Conservation (phyloP, 2,888 invertebrate genomes). For the Drosophila kuntzei region DNA sequence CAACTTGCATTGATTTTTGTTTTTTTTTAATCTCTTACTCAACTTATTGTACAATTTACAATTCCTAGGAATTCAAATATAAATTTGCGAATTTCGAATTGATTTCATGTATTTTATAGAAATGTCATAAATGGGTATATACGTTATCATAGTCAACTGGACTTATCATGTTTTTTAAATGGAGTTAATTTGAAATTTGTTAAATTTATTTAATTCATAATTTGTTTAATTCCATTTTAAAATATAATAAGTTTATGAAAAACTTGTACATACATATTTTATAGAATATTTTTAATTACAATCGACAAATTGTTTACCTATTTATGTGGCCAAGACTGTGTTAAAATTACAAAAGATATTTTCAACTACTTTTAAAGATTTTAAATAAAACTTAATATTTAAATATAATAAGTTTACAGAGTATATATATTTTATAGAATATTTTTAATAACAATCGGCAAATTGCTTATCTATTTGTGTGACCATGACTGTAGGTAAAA, state of each 20-base stretch:
- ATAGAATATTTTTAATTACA: not conserved
- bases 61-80: not conserved
- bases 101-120: not conserved
- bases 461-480: not conserved
- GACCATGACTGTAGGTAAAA: not conserved
- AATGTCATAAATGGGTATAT: not conserved
- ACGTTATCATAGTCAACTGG: not conserved
- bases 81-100: not conserved
- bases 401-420: too few relatives aligned
- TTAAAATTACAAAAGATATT: too few relatives aligned
- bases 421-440: not conserved
- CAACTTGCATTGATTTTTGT: not conserved
- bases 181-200: not conserved
- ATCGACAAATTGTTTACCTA: not conserved
- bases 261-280: too few relatives aligned
- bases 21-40: constrained; percentile 8
- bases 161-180: not conserved
- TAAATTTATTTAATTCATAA: not conserved
- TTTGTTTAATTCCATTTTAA: not conserved
- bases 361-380: not conserved
- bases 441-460: not conserved
- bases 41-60: constrained; percentile 2
- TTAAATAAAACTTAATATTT: too few relatives aligned
- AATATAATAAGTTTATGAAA: too few relatives aligned
- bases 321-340: too few relatives aligned